Percentiles rank a stretch among this genome's conserved stretches.
Conservation (phyloP, 2,113 vertebrate genomes). For the Nasalis larvatus region DNA sequence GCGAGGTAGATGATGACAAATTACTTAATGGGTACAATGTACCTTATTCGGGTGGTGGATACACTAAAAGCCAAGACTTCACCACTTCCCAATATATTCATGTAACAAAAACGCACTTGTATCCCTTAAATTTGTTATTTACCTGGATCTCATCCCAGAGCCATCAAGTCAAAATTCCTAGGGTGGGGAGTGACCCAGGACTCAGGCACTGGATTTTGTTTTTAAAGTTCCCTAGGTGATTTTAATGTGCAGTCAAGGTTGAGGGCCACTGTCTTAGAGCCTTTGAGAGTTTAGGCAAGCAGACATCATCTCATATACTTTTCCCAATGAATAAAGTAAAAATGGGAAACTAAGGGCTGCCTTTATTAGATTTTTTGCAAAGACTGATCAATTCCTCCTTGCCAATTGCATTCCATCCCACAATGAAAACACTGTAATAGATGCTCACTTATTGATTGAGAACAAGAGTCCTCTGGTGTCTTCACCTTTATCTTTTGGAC, state of each 20-base stretch:
- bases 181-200: not conserved
- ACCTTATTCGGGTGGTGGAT: too few species aligned
- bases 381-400: not conserved
- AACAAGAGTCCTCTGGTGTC: not conserved
- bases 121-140: not conserved
- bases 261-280: not conserved
- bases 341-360: not conserved
- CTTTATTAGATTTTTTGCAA: slow-evolving; percentile 23
- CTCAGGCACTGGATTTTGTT: not conserved
- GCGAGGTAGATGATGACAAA: too few species aligned
- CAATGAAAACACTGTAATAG: slow-evolving; percentile 3
- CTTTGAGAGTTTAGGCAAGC: slow-evolving; percentile 1
- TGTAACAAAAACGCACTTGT: too few species aligned
- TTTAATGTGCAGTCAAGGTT: not conserved
- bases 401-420: not conserved
- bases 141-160: not conserved
- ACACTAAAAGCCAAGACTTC: too few species aligned
- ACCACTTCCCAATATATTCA: too few species aligned
- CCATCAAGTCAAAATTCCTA: slow-evolving; percentile 45
- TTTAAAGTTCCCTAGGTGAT: not conserved
- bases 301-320: not conserved
- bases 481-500: slow-evolving; percentile 19
- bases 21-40: too few species aligned
- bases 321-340: not conserved
- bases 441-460: not conserved